Conservation (phyloP, 2,888 invertebrate genomes). For the Plebejus anna region DNA sequence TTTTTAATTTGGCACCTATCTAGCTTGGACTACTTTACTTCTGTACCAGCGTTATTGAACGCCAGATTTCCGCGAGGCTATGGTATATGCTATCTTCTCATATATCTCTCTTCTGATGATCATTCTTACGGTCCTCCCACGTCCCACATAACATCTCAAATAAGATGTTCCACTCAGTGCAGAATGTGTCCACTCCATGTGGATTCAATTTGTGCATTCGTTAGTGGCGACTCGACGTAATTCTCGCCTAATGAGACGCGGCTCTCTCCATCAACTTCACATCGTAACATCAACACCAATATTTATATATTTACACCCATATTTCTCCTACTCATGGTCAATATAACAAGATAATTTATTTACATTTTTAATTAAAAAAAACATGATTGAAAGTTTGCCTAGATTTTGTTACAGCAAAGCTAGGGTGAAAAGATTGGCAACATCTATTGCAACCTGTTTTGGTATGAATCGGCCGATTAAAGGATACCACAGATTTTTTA, state of each 20-base stretch:
- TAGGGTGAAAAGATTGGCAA: no score
- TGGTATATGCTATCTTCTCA: no score
- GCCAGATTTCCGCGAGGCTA: no score
- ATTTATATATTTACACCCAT: neutral
- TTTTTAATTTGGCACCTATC: neutral
- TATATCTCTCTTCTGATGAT: no score
- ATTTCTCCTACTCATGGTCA: neutral
- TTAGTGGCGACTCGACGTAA: constrained; percentile 76
- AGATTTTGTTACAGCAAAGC: no score
- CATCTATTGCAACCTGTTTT: no score
- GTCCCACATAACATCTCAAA: neutral
- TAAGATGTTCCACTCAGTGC: neutral
- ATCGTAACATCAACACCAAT: constrained; percentile 42
- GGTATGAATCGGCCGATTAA: no score
- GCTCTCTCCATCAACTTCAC: constrained; percentile 70
- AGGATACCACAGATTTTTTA: no score
- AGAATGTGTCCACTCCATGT: constrained; percentile 39
- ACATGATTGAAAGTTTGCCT: no score
- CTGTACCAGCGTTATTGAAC: no score
- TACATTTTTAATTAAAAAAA: neutral
- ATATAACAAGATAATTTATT: neutral
- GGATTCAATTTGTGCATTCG: constrained; percentile 73
- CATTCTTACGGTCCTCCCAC: no score
- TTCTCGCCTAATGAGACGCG: constrained; percentile 75
- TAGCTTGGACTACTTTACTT: neutral